These are phyloP conservation scores for Chloroclystis v-ata DNA, from an alignment of 2,888 invertebrate genomes.

Conservation along the genomic window DNA sequence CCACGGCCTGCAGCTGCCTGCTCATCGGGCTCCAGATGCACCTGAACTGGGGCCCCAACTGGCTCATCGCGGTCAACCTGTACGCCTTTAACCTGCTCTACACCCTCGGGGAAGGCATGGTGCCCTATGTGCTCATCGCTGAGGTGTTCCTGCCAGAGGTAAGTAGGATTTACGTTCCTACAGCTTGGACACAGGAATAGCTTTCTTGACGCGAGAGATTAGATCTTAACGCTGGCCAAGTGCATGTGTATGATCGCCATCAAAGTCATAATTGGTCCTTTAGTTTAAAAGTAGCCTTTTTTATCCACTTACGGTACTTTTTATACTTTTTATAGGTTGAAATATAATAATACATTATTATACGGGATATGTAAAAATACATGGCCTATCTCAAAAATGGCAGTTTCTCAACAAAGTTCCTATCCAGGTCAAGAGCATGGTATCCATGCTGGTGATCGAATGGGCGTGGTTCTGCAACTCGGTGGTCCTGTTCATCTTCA, in stretches of 20 bases:
- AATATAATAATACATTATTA: no score
- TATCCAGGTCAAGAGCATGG: slow-evolving; percentile 49
- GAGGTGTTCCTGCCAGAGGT: slow-evolving; percentile 59
- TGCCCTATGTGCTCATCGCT: slow-evolving; percentile 50
- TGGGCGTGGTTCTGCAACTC: slow-evolving; percentile 55
- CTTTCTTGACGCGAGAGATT: no score
- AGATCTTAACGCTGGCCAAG: no score
- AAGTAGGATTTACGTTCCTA: slow-evolving; percentile 2
- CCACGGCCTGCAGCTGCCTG: slow-evolving; percentile 38
- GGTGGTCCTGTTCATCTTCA: slow-evolving; percentile 50
- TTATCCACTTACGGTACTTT: no score
- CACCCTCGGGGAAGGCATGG: slow-evolving; percentile 47
- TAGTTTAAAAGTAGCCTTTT: no score
- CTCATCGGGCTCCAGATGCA: slow-evolving; percentile 52
- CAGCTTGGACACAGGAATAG: no score
- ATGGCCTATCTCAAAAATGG: no score
- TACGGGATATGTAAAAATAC: no score
- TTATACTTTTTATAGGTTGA: no score
- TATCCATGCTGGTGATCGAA: slow-evolving; percentile 47
- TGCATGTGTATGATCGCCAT: no score
- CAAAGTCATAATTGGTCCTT: no score
- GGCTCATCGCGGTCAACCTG: slow-evolving; percentile 44
- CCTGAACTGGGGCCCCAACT: slow-evolving; percentile 47
- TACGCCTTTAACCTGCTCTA: slow-evolving; percentile 42
- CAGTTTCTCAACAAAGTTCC: no score